Evolutionary conservation across 2,888 invertebrate genomes (phyloP).

Genomic region (Conus canariensis): DNA sequence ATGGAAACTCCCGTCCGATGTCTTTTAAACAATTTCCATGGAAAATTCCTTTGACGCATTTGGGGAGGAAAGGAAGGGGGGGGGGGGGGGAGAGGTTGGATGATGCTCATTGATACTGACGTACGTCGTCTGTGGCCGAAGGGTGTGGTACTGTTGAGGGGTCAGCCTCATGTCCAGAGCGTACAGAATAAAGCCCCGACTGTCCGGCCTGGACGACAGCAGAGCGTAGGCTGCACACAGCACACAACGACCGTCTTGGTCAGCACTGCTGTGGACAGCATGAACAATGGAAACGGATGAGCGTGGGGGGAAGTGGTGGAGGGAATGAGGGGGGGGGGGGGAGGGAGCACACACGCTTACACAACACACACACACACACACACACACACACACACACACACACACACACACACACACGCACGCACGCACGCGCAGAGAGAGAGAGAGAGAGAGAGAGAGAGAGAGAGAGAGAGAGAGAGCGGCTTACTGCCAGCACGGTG

Average conservation of each 20-base stretch:
- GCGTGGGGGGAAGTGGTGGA: too few species aligned
- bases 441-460: neutral
- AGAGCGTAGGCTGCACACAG: neutral
- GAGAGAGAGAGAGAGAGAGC: neutral
- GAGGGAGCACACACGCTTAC: neutral
- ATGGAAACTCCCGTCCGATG: too few species aligned
- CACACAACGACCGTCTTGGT: too few species aligned
- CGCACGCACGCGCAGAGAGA: neutral
- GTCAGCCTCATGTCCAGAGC: neutral
- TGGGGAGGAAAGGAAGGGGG: too few species aligned
- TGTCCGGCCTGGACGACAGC: neutral
- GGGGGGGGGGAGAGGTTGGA: too few species aligned
- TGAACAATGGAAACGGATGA: too few species aligned
- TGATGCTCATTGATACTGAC: too few species aligned
- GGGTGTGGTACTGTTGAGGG: neutral
- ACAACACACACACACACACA: slow-evolving; percentile 15
- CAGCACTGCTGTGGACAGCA: too few species aligned
- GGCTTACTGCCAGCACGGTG: neutral
- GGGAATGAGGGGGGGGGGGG: too few species aligned
- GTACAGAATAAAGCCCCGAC: neutral
- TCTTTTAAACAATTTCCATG: too few species aligned
- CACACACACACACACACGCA: slow-evolving; percentile 5
- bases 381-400: slow-evolving; percentile 14
- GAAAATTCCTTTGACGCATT: too few species aligned
- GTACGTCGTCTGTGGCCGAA: too few species aligned